Evolutionary conservation across 2,888 invertebrate genomes (phyloP).

Genomic region (Escarpia spicata): DNA sequence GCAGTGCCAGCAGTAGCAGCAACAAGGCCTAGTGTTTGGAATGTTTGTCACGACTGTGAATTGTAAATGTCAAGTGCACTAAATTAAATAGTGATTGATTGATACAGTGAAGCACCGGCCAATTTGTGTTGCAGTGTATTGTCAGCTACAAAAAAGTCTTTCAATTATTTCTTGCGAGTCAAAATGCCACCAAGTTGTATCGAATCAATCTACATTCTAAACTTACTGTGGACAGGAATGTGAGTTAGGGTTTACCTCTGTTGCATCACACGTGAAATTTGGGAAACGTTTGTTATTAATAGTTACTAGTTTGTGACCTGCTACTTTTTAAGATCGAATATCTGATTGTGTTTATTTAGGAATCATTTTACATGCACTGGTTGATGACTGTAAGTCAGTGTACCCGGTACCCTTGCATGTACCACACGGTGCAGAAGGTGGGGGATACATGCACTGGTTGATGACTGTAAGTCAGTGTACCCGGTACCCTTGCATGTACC

Average conservation of each 20-base stretch:
- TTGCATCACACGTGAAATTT: not conserved
- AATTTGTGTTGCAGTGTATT: too few species aligned
- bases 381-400: too few species aligned
- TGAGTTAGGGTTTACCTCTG: not conserved
- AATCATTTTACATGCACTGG: too few species aligned
- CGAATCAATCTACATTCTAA: not conserved
- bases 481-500: too few species aligned
- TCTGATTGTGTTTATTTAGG: not conserved
- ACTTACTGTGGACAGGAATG: not conserved
- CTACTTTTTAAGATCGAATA: not conserved
- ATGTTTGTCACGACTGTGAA: not conserved
- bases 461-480: too few species aligned
- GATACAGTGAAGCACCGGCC: not conserved
- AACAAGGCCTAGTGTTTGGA: not conserved
- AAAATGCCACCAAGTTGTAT: not conserved
- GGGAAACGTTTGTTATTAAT: not conserved
- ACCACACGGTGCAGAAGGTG: too few species aligned
- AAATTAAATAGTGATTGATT: slow-evolving; percentile 9
- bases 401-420: too few species aligned
- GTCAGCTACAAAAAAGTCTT: too few species aligned
- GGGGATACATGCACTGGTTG: too few species aligned
- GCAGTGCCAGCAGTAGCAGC: not conserved
- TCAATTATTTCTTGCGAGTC: not conserved
- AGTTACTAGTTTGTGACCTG: not conserved
- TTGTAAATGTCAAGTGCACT: not conserved